phyloP scores from a whole-genome alignment of 2,113 vertebrate genomes.

The Saguinus midas region DNA sequence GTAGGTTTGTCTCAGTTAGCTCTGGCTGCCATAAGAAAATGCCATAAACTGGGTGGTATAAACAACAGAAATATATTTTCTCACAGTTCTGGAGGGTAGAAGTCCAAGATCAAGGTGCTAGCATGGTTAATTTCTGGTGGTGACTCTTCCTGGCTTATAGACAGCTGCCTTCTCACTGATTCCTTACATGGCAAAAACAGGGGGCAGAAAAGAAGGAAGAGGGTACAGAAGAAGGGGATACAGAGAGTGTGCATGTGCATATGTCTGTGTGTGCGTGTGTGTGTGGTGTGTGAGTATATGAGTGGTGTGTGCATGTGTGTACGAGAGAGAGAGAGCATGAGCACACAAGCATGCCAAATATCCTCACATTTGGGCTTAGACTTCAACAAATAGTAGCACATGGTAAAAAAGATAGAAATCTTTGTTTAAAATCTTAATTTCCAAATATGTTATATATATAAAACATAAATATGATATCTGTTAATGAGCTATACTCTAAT shows the following conservation, averaged over 20 bases:
- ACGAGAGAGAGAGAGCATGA: background rate
- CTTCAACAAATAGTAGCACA: background rate
- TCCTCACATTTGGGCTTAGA: background rate
- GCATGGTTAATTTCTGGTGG: background rate
- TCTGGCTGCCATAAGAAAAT: background rate
- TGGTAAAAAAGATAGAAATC: background rate
- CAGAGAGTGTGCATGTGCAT: background rate
- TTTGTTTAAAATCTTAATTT: constrained; percentile 57
- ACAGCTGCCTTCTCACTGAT: background rate
- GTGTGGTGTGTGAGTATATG: too few relatives aligned
- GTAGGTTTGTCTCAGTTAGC: background rate
- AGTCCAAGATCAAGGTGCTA: background rate
- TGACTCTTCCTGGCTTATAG: background rate
- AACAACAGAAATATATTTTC: background rate
- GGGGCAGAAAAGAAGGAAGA: background rate
- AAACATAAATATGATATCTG: background rate
- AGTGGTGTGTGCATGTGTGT: too few relatives aligned
- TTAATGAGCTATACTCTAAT: background rate
- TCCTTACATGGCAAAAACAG: background rate
- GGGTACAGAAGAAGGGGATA: background rate
- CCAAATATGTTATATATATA: background rate
- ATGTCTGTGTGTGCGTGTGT: too few relatives aligned
- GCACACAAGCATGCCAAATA: background rate
- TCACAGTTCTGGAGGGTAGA: background rate
- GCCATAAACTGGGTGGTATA: background rate